phyloP scores from a whole-genome alignment of 2,113 vertebrate genomes.

The Passer montanus region DNA sequence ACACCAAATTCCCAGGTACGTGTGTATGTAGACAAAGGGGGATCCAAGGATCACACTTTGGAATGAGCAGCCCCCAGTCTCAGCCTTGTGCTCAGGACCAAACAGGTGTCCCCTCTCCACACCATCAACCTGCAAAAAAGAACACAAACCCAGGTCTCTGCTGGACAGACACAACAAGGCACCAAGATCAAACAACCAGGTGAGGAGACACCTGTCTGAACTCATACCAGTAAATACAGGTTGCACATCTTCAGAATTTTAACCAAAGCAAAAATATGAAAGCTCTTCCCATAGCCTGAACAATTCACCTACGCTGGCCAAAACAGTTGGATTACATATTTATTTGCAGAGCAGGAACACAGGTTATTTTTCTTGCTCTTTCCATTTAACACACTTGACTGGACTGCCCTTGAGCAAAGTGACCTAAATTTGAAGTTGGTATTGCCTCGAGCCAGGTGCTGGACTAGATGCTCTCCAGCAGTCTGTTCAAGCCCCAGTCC shows the following conservation, averaged over 20 bases:
- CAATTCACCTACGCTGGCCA: not conserved
- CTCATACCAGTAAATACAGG: slow-evolving; percentile 38
- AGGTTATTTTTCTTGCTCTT: not conserved
- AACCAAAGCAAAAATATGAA: not conserved
- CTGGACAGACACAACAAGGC: not conserved
- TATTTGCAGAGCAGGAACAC: not conserved
- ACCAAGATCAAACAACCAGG: slow-evolving; percentile 17
- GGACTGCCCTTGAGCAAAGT: not conserved
- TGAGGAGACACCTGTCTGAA: not conserved
- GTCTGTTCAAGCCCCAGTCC: not conserved
- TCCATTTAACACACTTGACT: not conserved
- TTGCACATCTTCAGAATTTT: slow-evolving; percentile 7
- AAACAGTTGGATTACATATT: not conserved
- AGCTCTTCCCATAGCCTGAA: not conserved
- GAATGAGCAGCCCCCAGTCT: not conserved
- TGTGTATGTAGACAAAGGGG: not conserved
- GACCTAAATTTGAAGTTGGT: slow-evolving; percentile 18
- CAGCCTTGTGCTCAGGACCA: not conserved
- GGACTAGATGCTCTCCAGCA: not conserved
- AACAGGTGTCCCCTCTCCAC: fast-evolving
- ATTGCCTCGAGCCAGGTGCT: not conserved
- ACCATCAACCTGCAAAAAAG: not conserved
- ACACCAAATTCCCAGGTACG: not conserved
- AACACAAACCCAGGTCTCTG: not conserved
- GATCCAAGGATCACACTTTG: not conserved